A percentile compares a stretch with the other conserved stretches of the same genome.
Evolutionary conservation across 1,140 invertebrate genomes (phyloP).

Genomic region (Pseudomyrmex pallidus): DNA sequence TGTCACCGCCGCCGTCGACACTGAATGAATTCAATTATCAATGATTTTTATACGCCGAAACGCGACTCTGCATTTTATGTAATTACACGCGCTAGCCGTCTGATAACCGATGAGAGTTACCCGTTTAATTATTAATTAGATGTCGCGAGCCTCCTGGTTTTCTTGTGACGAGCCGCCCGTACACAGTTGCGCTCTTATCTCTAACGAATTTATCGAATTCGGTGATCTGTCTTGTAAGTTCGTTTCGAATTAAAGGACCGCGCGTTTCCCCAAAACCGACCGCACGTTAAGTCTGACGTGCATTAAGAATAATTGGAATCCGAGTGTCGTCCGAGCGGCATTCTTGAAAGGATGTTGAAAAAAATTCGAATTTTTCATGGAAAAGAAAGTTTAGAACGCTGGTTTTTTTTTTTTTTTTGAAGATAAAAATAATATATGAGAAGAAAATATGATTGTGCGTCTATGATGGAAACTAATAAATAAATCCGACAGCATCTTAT

Average conservation of each 20-base stretch:
- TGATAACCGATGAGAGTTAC: no score
- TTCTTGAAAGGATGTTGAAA: not conserved
- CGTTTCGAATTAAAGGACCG: slow-evolving; percentile 49
- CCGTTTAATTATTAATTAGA: slow-evolving; percentile 2
- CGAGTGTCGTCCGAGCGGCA: not conserved
- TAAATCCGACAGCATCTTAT: no score
- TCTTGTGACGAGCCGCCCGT: not conserved
- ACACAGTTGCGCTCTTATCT: slow-evolving; percentile 34
- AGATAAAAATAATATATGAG: no score
- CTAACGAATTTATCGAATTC: slow-evolving; percentile 15
- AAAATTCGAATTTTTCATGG: not conserved
- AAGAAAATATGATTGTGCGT: no score
- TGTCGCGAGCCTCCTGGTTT: not conserved
- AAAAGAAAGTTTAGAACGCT: not conserved
- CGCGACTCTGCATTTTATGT: not conserved
- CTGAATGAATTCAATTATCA: not conserved
- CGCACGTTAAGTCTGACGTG: not conserved
- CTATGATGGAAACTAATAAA: no score
- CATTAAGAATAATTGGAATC: slow-evolving; percentile 28
- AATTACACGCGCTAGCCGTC: not conserved
- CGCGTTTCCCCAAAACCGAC: not conserved
- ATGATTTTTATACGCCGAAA: not conserved
- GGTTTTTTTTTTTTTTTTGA: not conserved
- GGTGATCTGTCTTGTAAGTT: slow-evolving; percentile 36
- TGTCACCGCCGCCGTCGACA: not conserved